Percentiles rank a stretch among this genome's conserved stretches.
These are phyloP conservation scores for Limanda limanda DNA, from an alignment of 2,113 vertebrate species.

Conservation along the genomic window DNA sequence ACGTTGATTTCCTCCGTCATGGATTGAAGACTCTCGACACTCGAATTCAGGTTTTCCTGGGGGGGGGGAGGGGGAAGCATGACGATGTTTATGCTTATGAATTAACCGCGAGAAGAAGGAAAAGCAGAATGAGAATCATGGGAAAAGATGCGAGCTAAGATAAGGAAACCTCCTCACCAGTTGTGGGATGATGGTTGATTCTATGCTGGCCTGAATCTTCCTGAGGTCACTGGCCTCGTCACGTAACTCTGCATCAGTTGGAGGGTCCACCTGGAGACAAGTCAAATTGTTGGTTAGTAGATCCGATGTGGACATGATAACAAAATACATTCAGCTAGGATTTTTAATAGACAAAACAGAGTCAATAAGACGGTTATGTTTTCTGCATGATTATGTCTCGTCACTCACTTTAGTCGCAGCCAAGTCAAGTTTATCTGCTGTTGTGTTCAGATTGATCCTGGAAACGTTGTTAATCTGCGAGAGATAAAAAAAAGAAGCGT, in stretches of 20 bases:
- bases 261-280: not conserved
- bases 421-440: constrained; percentile 60
- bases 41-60: constrained; percentile 77
- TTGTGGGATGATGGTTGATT: constrained; percentile 63
- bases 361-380: not conserved
- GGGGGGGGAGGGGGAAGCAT: constrained; percentile 27
- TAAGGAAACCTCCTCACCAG: constrained; percentile 70
- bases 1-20: constrained; percentile 64
- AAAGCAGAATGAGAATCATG: not conserved
- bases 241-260: constrained; percentile 17
- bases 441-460: constrained; percentile 61
- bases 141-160: not conserved
- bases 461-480: constrained; percentile 73
- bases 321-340: not conserved
- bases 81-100: constrained; percentile 1
- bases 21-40: constrained; percentile 56
- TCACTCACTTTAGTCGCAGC: constrained; percentile 34
- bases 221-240: constrained; percentile 47
- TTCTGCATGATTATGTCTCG: not conserved
- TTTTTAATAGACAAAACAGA: too few relatives aligned
- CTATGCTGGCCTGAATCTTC: constrained; percentile 73
- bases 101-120: not conserved
- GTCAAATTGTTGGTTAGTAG: not conserved
- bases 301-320: not conserved
- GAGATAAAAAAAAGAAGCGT: constrained; percentile 4